These are phyloP conservation scores for Nothoprocta pentlandii DNA, from an alignment of 2,113 vertebrate genomes.

Conservation along the genomic window DNA sequence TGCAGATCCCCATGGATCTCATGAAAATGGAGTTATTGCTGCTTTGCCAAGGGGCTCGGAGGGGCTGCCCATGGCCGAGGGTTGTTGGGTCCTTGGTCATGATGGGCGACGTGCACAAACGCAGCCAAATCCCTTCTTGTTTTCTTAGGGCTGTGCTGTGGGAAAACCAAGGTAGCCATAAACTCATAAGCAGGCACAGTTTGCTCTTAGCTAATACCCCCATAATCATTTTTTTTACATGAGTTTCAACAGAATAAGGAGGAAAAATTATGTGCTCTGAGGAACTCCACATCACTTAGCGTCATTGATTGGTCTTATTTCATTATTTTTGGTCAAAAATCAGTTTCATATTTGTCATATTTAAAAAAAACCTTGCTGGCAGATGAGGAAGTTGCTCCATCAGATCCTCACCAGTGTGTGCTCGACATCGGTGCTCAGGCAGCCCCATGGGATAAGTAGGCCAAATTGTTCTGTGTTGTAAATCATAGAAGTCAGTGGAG, in stretches of 20 bases:
- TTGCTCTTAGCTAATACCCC: background rate
- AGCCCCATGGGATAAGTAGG: constrained; percentile 11
- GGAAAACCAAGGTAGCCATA: background rate
- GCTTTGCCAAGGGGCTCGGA: accelerated
- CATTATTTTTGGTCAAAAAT: background rate
- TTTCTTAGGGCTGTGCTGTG: background rate
- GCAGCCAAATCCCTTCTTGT: background rate
- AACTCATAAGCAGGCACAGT: background rate
- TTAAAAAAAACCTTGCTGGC: background rate
- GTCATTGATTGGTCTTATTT: no score
- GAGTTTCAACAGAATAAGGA: background rate
- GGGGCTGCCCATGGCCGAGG: background rate
- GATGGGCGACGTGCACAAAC: background rate
- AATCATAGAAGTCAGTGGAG: constrained; percentile 26
- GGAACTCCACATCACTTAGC: background rate
- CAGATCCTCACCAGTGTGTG: background rate
- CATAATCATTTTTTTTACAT: no score
- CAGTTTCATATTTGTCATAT: background rate
- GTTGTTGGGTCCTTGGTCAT: background rate
- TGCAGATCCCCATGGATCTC: background rate
- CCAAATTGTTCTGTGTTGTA: constrained; percentile 31
- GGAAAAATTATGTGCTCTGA: accelerated
- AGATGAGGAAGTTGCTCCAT: background rate
- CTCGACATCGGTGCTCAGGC: background rate
- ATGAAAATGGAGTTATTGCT: background rate